Conservation (phyloP, 1,140 invertebrate species). For the Conus ventricosus region DNA sequence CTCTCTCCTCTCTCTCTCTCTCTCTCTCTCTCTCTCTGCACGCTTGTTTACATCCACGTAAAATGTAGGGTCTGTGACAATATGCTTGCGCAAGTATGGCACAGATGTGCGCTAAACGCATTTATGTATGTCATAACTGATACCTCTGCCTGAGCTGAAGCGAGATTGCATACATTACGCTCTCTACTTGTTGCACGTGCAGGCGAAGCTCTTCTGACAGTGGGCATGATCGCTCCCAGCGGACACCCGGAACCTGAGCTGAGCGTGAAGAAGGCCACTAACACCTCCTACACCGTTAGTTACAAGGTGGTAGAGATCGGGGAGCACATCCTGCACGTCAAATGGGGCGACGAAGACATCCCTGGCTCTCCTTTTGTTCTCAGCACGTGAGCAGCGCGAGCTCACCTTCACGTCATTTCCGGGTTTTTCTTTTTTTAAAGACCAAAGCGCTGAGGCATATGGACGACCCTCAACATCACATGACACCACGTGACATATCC, state of each 20-base stretch:
- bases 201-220: constrained; percentile 95
- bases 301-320: constrained; percentile 78
- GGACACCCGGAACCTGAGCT: constrained; percentile 95
- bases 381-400: constrained; percentile 54
- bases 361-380: constrained; percentile 91
- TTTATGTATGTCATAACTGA: no score
- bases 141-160: no score
- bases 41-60: no score
- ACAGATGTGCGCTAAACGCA: no score
- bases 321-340: constrained; percentile 94
- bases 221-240: constrained; percentile 91
- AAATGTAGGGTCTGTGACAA: no score
- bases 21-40: no score
- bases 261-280: constrained; percentile 92
- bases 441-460: no score
- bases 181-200: constrained; percentile 42
- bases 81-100: no score
- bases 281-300: constrained; percentile 85
- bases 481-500: no score
- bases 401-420: neutral
- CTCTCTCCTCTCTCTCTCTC: no score
- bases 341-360: constrained; percentile 98
- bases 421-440: neutral
- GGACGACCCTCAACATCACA: no score
- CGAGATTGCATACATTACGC: no score